Evolutionary conservation across 2,113 vertebrate genomes (phyloP), one percentile per base, ranked within the genome.

Genomic region (Gallinago undulata): DNA sequence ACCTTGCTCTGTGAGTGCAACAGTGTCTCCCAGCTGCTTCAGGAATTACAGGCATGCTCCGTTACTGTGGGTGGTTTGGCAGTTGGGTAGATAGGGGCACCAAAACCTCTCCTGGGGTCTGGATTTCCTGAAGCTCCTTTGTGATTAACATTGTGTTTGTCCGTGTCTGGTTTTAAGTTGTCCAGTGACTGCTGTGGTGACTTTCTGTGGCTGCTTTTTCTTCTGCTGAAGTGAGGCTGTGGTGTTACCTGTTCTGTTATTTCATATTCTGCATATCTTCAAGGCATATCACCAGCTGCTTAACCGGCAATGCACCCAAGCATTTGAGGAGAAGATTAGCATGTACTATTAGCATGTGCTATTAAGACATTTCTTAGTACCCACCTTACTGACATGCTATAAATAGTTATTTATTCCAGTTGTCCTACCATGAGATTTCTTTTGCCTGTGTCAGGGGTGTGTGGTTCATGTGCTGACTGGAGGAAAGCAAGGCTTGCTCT

Each of bases 31-130:
- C 60, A n/a, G 2, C 56, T 43, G 41, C 87, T 86, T 15, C 6
- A 18, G 75, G 57, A 74, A 15, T 73, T 37, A 9, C 1, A 3
- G 28, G 3, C 37, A 3, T 0, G 7, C 33, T 75, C 16, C 21
- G 23, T 25, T 39, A 27, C 4, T 0, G 0, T 17, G 53, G 5
- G 16, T 55, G n/a, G 9, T 4, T 66, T 78, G 55, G 19, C n/a
- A 48, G 33, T 48, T 48, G 33, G 6, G 13, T 47, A 37, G n/a
- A 11, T 19, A 28, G 13, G 33, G 27, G 3, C 30, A 55, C n/a
- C 27, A 31, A 1, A 1, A 1, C 43, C 19, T 53, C 30, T 69
- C 51, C 48, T 76, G 81, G 33, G 19, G 45, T 31, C 27, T 60
- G 43, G 25, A 24, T 84, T 81, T 95, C 82, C 39, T 45, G 66